These are phyloP conservation scores for Leptinotarsa defecta DNA, from an alignment of 1,140 invertebrate genomes.

Conservation along the genomic window DNA sequence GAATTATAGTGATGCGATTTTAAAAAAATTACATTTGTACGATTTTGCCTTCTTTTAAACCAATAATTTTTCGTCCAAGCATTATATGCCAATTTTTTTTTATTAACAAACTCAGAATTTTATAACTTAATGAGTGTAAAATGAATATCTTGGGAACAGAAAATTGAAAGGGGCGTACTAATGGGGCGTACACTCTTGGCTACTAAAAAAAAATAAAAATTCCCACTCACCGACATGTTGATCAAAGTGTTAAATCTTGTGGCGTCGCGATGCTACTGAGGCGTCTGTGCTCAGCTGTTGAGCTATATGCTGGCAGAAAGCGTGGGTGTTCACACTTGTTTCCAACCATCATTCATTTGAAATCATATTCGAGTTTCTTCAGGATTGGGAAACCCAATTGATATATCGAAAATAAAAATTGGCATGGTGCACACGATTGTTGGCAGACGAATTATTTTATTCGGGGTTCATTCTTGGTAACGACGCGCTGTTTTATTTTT, in stretches of 20 bases:
- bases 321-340: constrained; percentile 50
- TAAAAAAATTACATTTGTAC: too few relatives aligned
- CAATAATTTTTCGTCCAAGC: too few relatives aligned
- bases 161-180: too few relatives aligned
- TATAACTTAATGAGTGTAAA: too few relatives aligned
- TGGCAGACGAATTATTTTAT: background rate
- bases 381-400: constrained; percentile 15
- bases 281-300: constrained; percentile 43
- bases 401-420: constrained; percentile 26
- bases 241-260: constrained; percentile 39
- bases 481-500: background rate
- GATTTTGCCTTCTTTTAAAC: too few relatives aligned
- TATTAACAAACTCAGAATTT: too few relatives aligned
- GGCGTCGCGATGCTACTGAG: constrained; percentile 52
- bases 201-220: too few relatives aligned
- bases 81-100: too few relatives aligned
- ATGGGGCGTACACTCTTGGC: too few relatives aligned
- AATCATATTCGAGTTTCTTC: constrained; percentile 15
- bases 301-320: constrained; percentile 45
- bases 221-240: constrained; percentile 49
- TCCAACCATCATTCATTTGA: constrained; percentile 28
- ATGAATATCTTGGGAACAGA: too few relatives aligned
- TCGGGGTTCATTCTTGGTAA: background rate
- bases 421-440: background rate
- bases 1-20: too few relatives aligned